Base-by-base conservation (phyloP, 2,113 vertebrate genomes). In the Elephas maximus region DNA sequence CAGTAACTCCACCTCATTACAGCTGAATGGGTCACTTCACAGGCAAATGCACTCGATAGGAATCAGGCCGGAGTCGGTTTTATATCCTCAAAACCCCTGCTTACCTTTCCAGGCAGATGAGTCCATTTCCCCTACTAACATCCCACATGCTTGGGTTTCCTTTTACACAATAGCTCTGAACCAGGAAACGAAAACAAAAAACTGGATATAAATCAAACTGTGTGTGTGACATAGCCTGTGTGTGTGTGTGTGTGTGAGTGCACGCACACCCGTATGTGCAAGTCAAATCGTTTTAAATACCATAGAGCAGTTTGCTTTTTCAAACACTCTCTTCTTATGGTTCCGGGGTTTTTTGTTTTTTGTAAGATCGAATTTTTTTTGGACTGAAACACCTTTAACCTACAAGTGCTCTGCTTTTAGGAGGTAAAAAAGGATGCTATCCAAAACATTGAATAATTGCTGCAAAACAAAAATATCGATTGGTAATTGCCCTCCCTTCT, bases 11-110 rank as follows among this genome's bases (percentile, higher is more conserved):
- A 23, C 69, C 89, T 94, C 86, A 41, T 62, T 57, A 87, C 69
- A 33, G 76, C 76, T 88, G 85, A 69, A 89, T 41, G 48, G 94
- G 82, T 94, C 96, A 73, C 95, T 92, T 92, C 82, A 77, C 76
- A 24, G 91, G 53, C 63, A 94, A 82, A 60, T n/a, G 21, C 6
- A 26, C 51, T 48, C 0, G 44, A 86, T 44, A 87, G 44, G 93
- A 85, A 94, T 91, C 93, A 85, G 83, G 82, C 28, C 73, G 0
- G 37, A 82, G 28, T 90, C 57, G 33, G 60, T 73, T 78, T 92
- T 81, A 12, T 8, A 67, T 86, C 74, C 80, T 80, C 62, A 84
- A 84, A 78, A 45, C 77, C 51, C 51, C 48, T 17, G 71, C 41
- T 81, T 17, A 26, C 90, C 60, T 93, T 86, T 92, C 83, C 87